These are phyloP conservation scores for Chelonus formosanus DNA, from an alignment of 2,888 invertebrate genomes.

Conservation along the genomic window DNA sequence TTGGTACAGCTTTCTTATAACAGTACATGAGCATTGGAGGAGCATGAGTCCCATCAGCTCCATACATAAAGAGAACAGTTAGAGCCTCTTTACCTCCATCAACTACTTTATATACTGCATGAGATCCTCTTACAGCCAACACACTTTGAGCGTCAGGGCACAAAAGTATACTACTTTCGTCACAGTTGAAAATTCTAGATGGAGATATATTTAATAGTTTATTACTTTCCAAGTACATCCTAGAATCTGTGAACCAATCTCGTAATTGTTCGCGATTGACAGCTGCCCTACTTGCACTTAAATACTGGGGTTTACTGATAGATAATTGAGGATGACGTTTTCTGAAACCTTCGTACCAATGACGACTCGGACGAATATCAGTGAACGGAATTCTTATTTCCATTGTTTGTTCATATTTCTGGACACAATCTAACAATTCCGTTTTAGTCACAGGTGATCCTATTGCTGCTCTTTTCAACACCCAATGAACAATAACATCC, in stretches of 20 bases:
- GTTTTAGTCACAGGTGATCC: not conserved
- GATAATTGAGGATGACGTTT: slow-evolving; percentile 24
- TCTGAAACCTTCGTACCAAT: slow-evolving; percentile 21
- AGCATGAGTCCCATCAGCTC: slow-evolving; percentile 25
- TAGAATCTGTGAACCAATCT: slow-evolving; percentile 12
- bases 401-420: not conserved
- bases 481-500: slow-evolving; percentile 22
- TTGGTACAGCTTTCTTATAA: slow-evolving; percentile 29
- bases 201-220: slow-evolving; percentile 3
- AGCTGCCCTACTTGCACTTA: slow-evolving; percentile 20
- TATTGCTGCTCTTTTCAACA: slow-evolving; percentile 11
- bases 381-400: slow-evolving; percentile 5
- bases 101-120: not conserved
- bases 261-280: slow-evolving; percentile 17
- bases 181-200: slow-evolving; percentile 1
- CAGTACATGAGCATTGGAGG: slow-evolving; percentile 35
- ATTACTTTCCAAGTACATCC: slow-evolving; percentile 8
- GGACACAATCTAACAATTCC: not conserved
- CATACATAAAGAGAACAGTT: slow-evolving; percentile 27
- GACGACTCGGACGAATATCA: slow-evolving; percentile 16
- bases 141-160: slow-evolving; percentile 29
- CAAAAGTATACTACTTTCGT: slow-evolving; percentile 2
- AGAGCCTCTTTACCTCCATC: slow-evolving; percentile 3
- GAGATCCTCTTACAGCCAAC: slow-evolving; percentile 15
- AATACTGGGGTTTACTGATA: slow-evolving; percentile 22